Percentiles rank a stretch among this genome's conserved stretches.
Evolutionary conservation across 2,113 vertebrate genomes (phyloP).

Genomic region (Ciconia stormi): DNA sequence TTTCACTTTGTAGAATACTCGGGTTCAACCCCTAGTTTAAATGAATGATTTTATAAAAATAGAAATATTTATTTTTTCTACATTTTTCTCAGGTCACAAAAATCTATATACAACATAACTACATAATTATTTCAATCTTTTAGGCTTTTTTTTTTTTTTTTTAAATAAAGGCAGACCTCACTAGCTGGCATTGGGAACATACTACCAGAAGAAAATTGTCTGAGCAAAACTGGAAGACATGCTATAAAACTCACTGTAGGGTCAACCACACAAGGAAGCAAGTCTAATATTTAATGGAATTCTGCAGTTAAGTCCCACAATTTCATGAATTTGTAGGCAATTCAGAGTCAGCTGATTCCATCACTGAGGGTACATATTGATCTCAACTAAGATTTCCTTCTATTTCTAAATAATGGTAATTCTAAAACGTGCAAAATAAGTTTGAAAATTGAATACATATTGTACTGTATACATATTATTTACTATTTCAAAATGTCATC

Average conservation of each 20-base stretch:
- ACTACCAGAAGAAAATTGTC: background rate
- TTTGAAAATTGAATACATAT: background rate
- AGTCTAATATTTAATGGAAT: background rate
- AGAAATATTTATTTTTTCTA: background rate
- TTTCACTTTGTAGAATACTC: background rate
- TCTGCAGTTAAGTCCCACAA: background rate
- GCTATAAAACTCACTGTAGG: background rate
- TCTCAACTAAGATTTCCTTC: background rate
- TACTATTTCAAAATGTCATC: background rate
- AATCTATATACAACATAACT: background rate
- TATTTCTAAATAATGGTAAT: background rate
- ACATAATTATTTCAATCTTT: background rate
- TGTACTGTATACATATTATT: background rate
- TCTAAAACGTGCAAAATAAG: background rate
- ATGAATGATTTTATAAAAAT: background rate
- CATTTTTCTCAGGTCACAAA: background rate
- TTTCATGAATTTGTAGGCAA: background rate
- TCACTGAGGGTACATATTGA: accelerated
- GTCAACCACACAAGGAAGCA: background rate
- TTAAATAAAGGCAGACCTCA: background rate
- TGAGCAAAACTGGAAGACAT: background rate
- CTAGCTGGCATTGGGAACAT: background rate
- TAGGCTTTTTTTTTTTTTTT: background rate
- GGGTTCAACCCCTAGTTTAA: background rate
- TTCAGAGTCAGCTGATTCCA: background rate